Evolutionary conservation across 1,140 invertebrate species (phyloP), one percentile per base, ranked within the genome.

Genomic region (Drosophila auraria): DNA sequence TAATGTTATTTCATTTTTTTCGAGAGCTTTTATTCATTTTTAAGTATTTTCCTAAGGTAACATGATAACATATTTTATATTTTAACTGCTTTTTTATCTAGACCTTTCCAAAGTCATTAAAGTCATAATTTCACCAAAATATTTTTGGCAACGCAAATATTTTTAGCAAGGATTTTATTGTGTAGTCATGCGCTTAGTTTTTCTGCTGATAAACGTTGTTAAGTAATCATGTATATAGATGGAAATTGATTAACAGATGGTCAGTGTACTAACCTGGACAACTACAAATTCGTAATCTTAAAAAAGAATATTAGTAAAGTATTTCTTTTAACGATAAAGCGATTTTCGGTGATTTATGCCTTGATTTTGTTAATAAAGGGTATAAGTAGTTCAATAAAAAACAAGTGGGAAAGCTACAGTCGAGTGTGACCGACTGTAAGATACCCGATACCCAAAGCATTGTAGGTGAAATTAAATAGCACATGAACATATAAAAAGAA

Each of bases 151-250:
- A 23, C 6, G 3, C 23, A 4, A 8, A 42, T 8, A 25, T 12
- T 65, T 53, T 70, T 38, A 36, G 49, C 15, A 45, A 8, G 9
- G 20, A 53, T 17, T 12, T 69, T 25, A 33, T 12, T 53, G 11
- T 53, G 9, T 25, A 45, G 38, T 66, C 30, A 54, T 20, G 38
- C 12, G 40, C 66, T 71, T 38, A 47, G 44, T 65, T 45, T 61
- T 27, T 5, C 3, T 15, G 47, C 20, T 70, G 61, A 66, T 70
- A 27, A 70, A 45, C 25, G 1, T 54, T 36, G 50, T 66, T 66
- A 54, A 66, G 38, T 65, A 70, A 70, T 38, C 45, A 54, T 54
- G 45, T 70, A 20, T 38, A 62, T 64, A 33, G 38, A 64, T 38
- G 30, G 15, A 9, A 42, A 63, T 8, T 64, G 60, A 45, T 54